Base-by-base conservation (phyloP, 2,797 vertebrate genomes). In the Crenuchus spilurus region DNA sequence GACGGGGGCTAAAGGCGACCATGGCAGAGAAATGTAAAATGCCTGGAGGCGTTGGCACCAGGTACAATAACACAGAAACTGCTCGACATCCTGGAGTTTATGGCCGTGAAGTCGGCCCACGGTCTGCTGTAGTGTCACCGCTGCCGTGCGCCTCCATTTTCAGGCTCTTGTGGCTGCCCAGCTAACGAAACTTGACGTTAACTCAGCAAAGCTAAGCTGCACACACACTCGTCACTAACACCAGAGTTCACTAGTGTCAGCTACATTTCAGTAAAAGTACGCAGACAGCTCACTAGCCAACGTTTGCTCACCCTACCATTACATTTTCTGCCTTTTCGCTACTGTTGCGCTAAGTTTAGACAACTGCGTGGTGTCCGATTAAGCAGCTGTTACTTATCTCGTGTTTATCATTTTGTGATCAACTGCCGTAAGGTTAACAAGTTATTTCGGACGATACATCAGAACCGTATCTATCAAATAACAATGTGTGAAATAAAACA, bases 181-280 rank as follows among this genome's bases (percentile, higher is more conserved):
- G 89, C 90, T 86, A 88, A 84, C 73, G 73, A 75, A 83, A 88
- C 88, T 88, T n/a, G n/a, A n/a, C n/a, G n/a, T n/a, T 88, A 88
- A 86, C 87, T 85, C 78, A 26, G 57, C 48, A 31, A 51, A 71
- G 88, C 88, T 88, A 87, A 87, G 57, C 84, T 88, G 37, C 82
- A 69, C 84, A 76, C 54, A 33, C 86, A 86, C 87, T 82, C 89
- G 84, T 88, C 84, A 77, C 90, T 89, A 90, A 89, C 89, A 87
- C 85, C 89, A 90, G 88, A 91, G 85, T 87, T 74, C 54, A 83
- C 62, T 81, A 63, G 78, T 80, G 75, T 62, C 65, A 91, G 85
- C 92, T 94, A 94, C 93, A 94, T 93, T 79, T 92, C 92, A 91
- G 87, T 65, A 76, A 75, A 41, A 76, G 80, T 81, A 70, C 84